Base-by-base conservation (phyloP, 2,888 invertebrate genomes). In the Metallyticus violacea region DNA sequence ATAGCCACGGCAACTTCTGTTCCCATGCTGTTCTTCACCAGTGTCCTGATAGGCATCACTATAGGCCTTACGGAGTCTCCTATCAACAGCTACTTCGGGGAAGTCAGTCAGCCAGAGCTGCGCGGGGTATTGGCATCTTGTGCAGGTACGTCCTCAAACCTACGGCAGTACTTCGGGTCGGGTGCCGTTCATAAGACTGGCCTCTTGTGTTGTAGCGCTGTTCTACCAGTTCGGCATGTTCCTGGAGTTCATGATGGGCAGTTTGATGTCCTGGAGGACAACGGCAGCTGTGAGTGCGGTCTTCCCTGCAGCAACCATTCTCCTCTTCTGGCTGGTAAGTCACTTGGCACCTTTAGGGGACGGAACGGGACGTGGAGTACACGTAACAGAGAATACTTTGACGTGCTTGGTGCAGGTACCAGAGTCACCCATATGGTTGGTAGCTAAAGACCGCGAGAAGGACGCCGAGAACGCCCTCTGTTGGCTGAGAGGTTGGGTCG, bases 1-100 rank as follows among this genome's bases (percentile, higher is more conserved):
- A 92, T 94, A 91, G 93, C 93, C 89, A 92, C 91, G 82, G 93
- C 93, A 0, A 92, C 92, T 91, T 90, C 93, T 29, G 92, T 93
- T 0, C 91, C 92, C 1, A 91, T 92, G 0, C 89, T 94, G 85
- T 94, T 93, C 90, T 90, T 93, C 0, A 93, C 92, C 0, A 93
- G 93, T 77, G 92, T 93, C 0, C 89, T 94, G n/a, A 90, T 94
- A 84, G 94, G 94, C 0, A 91, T 94, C 2, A 94, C 94, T 0
- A 93, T 93, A 1, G 94, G 94, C 0, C 92, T 94, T 9, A 94
- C 94, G 94, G 94, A 94, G 89, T 94, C 93, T 0, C 94, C 94
- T 0, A 93, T 93, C 0, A 91, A 94, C 9, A 94, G 94, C 0
- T 94, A 94, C 87, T 92, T 94, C 15, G 94, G 94, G 1, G 94